Percentiles rank a stretch among this genome's conserved stretches.
phyloP scores from a whole-genome alignment of 2,888 invertebrate genomes.

The Cataglyphis livida region DNA sequence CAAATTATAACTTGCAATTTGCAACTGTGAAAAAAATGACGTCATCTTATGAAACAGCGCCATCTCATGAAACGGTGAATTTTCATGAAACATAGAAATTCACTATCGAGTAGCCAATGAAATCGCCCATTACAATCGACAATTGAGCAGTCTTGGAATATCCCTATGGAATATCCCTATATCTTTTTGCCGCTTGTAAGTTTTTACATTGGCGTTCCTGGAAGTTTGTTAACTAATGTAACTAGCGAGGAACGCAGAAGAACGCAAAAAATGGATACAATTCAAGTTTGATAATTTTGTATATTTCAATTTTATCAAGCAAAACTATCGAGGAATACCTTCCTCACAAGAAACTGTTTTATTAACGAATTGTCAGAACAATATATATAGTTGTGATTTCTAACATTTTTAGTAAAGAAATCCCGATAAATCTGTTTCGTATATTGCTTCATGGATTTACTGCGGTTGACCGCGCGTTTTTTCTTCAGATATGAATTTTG shows the following conservation, averaged over 20 bases:
- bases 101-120: not conserved
- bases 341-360: not conserved
- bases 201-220: not conserved
- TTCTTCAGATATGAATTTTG: conserved; percentile 5
- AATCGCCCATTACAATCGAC: not conserved
- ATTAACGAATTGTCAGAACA: not conserved
- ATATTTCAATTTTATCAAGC: not conserved
- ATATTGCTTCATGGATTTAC: not conserved
- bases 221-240: not conserved
- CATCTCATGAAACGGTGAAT: too few species aligned
- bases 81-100: not conserved
- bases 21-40: too few species aligned
- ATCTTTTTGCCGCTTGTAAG: not conserved
- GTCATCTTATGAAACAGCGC: too few species aligned
- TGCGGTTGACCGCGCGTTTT: not conserved
- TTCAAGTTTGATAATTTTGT: not conserved
- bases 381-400: not conserved
- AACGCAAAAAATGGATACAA: not conserved
- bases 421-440: not conserved
- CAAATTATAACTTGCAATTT: not conserved
- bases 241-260: not conserved
- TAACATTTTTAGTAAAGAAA: not conserved
- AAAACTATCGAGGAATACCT: not conserved
- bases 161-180: not conserved
- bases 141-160: not conserved